These are phyloP conservation scores for Sternarchorhynchus goeldii DNA, from an alignment of 2,797 vertebrate species.

Conservation along the genomic window DNA sequence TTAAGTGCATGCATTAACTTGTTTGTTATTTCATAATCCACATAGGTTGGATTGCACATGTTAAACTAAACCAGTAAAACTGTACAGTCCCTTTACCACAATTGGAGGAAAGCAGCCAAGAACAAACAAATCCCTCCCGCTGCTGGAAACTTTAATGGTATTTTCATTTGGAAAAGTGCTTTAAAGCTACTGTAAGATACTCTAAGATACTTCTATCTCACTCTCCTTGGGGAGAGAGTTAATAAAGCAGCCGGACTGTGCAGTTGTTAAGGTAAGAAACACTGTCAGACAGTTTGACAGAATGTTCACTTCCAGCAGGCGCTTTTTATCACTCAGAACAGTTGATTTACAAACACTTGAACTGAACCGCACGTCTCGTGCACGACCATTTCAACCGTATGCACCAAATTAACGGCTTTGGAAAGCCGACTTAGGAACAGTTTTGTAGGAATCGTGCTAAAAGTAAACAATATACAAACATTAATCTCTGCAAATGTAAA, in stretches of 20 bases:
- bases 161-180: no score
- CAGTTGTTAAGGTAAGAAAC: no score
- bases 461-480: no score
- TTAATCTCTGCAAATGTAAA: no score
- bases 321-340: neutral
- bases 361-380: neutral
- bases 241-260: neutral
- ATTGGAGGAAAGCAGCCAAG: neutral
- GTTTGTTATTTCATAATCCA: no score
- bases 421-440: no score
- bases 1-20: no score
- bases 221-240: neutral
- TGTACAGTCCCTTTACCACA: neutral
- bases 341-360: slow-evolving; percentile 29
- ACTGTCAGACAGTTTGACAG: neutral
- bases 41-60: neutral
- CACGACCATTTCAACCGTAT: neutral
- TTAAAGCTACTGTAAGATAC: no score
- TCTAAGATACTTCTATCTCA: neutral
- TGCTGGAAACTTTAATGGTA: no score
- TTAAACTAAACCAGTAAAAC: neutral
- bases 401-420: no score
- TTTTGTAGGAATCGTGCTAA: no score
- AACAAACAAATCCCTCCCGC: neutral
- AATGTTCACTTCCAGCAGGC: neutral